Conservation (phyloP, 2,113 vertebrate genomes). For the Promerops cafer region DNA sequence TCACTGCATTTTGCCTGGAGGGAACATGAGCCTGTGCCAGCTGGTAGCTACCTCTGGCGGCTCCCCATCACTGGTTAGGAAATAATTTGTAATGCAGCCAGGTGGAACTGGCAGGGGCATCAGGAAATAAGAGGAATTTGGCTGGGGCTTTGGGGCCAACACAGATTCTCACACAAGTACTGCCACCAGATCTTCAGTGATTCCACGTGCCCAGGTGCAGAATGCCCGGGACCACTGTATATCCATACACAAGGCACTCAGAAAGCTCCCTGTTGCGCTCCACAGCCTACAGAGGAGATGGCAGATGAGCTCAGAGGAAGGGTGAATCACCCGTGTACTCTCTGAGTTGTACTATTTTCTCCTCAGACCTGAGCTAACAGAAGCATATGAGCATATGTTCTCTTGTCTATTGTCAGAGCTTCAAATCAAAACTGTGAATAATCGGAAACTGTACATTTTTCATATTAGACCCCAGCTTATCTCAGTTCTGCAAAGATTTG, state of each 20-base stretch:
- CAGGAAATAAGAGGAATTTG: not conserved
- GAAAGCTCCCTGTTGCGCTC: not conserved
- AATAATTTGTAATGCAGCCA: not conserved
- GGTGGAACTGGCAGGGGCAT: not conserved
- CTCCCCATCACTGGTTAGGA: not conserved
- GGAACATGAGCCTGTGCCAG: not conserved
- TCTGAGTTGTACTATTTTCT: not conserved
- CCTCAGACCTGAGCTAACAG: not conserved
- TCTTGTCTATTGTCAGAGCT: slow-evolving; percentile 15
- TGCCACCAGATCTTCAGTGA: not conserved
- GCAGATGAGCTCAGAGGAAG: not conserved
- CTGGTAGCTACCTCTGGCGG: not conserved
- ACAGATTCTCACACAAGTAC: not conserved
- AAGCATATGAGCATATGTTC: not conserved
- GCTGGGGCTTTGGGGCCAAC: not conserved
- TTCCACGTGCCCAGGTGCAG: not conserved
- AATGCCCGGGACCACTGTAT: not conserved
- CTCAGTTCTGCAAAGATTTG: not conserved
- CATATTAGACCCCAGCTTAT: not conserved
- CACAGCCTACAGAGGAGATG: not conserved
- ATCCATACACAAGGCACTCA: not conserved
- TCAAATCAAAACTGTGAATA: slow-evolving; percentile 24
- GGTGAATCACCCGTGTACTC: not conserved
- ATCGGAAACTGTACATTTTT: not conserved
- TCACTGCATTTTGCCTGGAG: not conserved